These are phyloP conservation scores for Eutrigla gurnardus DNA, from an alignment of 2,797 vertebrate genomes.

Conservation along the genomic window DNA sequence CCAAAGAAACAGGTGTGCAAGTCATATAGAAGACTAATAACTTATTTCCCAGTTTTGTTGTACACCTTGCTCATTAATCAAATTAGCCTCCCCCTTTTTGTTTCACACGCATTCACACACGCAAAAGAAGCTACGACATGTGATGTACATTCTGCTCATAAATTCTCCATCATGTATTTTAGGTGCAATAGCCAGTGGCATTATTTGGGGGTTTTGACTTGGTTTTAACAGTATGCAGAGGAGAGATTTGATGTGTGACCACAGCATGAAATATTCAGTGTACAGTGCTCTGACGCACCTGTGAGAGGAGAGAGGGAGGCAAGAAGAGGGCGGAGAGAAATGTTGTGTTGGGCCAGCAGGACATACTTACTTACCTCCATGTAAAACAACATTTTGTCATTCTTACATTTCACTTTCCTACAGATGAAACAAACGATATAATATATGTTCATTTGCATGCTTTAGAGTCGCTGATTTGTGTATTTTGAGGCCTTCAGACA, in stretches of 20 bases:
- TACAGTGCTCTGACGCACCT: slow-evolving; percentile 21
- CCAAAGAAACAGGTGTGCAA: slow-evolving; percentile 50
- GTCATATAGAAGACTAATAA: slow-evolving; percentile 59
- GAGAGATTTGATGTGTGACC: slow-evolving; percentile 42
- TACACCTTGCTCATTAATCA: slow-evolving; percentile 49
- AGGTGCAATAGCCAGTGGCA: neutral
- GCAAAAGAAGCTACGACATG: neutral
- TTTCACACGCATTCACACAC: neutral
- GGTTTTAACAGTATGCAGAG: slow-evolving; percentile 28
- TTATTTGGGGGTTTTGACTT: slow-evolving; percentile 25
- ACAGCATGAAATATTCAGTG: slow-evolving; percentile 55
- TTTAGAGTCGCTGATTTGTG: neutral
- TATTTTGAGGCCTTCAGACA: neutral
- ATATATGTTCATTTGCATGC: neutral
- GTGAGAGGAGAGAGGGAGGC: slow-evolving; percentile 7
- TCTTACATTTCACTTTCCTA: neutral
- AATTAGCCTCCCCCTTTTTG: slow-evolving; percentile 14
- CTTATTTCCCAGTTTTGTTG: slow-evolving; percentile 37
- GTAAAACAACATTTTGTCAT: neutral
- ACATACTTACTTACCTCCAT: neutral
- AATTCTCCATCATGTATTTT: neutral
- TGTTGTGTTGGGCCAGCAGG: neutral
- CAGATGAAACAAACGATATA: neutral
- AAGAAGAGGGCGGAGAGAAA: neutral
- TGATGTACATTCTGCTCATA: neutral